phyloP scores from a whole-genome alignment of 1,140 invertebrate species.

The Drosophila pectinifera region DNA sequence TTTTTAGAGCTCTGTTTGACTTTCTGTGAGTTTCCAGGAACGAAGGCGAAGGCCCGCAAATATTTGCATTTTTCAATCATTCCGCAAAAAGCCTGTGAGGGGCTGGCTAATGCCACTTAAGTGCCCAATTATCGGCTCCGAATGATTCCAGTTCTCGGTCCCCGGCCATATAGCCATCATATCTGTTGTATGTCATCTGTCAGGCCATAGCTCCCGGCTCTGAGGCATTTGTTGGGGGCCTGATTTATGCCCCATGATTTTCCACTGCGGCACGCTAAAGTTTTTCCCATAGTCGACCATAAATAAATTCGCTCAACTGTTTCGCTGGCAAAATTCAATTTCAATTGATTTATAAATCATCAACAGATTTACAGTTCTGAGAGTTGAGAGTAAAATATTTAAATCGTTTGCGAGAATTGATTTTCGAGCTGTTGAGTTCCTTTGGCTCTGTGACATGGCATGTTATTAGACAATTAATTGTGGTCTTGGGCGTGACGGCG shows the following conservation, averaged over 20 bases:
- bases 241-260: conserved; percentile 82
- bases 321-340: conserved; percentile 71
- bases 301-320: conserved; percentile 67
- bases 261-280: conserved; percentile 78
- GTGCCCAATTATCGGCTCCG: conserved; percentile 75
- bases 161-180: conserved; percentile 51
- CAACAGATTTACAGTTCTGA: conserved; percentile 63
- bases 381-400: conserved; percentile 45
- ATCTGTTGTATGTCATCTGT: conserved; percentile 81
- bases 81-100: conserved; percentile 29
- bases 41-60: conserved; percentile 55
- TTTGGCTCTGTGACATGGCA: conserved; percentile 35
- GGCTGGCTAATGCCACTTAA: conserved; percentile 76
- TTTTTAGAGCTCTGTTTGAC: conserved; percentile 29
- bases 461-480: conserved; percentile 76
- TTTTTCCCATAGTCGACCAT: conserved; percentile 65
- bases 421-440: conserved; percentile 29
- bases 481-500: conserved; percentile 58
- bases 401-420: conserved; percentile 49
- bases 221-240: conserved; percentile 47
- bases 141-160: conserved; percentile 20
- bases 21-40: conserved; percentile 61
- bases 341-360: conserved; percentile 80
- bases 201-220: conserved; percentile 72
- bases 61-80: conserved; percentile 72